phyloP scores from a whole-genome alignment of 2,797 vertebrate genomes.

The Macrochelys suwanniensis region DNA sequence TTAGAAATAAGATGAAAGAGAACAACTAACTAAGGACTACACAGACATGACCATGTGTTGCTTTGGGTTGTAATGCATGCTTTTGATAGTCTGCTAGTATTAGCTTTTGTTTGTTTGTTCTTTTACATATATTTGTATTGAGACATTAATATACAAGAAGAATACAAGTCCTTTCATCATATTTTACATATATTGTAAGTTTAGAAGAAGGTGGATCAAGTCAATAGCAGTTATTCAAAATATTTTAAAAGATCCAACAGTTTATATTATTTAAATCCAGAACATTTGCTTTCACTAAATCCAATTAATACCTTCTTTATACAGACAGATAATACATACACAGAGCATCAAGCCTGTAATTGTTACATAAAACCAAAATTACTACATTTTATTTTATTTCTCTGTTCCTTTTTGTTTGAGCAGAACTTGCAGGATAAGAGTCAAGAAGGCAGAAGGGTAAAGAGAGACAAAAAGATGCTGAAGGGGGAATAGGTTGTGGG shows the following conservation, averaged over 20 bases:
- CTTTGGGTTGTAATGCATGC: not conserved
- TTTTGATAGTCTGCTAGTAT: not conserved
- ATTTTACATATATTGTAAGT: not conserved
- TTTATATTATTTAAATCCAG: not conserved
- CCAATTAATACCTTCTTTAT: not conserved
- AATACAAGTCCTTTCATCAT: not conserved
- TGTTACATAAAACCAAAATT: not conserved
- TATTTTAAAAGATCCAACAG: not conserved
- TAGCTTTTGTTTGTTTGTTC: not conserved
- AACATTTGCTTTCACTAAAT: not conserved
- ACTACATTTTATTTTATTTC: not conserved
- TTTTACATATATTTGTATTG: not conserved
- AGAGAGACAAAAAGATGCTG: not conserved
- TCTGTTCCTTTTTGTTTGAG: not conserved
- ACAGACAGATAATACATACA: not conserved
- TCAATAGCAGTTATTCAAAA: not conserved
- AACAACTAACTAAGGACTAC: not conserved
- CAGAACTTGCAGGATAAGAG: not conserved
- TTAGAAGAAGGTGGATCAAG: not conserved
- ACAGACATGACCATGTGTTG: not conserved
- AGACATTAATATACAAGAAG: not conserved
- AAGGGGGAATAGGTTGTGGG: not conserved
- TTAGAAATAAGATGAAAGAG: slow-evolving; percentile 21
- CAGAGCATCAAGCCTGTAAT: not conserved
- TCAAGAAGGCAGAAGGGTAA: not conserved